phyloP scores from a whole-genome alignment of 2,113 vertebrate species.

The Suricata suricatta region DNA sequence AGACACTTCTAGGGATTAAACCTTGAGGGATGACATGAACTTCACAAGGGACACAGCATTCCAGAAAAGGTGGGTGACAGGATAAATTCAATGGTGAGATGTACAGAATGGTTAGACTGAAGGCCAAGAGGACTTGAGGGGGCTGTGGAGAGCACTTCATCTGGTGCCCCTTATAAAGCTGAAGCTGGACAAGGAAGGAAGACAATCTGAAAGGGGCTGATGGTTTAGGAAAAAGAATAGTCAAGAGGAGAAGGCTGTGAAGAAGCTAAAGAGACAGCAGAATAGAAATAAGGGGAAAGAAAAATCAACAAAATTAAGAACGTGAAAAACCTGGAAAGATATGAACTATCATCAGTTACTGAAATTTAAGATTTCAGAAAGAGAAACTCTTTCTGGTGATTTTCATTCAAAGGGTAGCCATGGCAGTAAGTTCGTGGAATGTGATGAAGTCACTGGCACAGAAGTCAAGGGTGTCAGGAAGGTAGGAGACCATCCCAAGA shows the following conservation, averaged over 20 bases:
- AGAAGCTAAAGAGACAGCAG: background rate
- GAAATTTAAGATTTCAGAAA: conserved; percentile 40
- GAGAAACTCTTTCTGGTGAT: background rate
- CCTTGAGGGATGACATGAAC: background rate
- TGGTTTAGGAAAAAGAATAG: background rate
- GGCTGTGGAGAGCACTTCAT: background rate
- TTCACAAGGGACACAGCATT: background rate
- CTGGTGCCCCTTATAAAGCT: background rate
- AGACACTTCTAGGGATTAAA: background rate
- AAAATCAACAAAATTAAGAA: background rate
- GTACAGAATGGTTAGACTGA: background rate
- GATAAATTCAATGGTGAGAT: background rate
- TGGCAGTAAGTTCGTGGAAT: conserved; percentile 26
- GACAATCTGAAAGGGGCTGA: background rate
- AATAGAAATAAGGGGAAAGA: background rate
- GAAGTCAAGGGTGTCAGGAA: background rate
- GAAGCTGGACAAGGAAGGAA: background rate
- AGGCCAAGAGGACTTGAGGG: background rate
- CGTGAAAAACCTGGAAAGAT: conserved; percentile 1
- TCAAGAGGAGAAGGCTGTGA: background rate
- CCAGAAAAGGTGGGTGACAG: background rate
- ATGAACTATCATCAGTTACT: background rate
- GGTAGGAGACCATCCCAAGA: conserved; percentile 5
- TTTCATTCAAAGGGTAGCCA: background rate
- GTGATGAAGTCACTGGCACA: background rate